phyloP scores from a whole-genome alignment of 1,140 invertebrate genomes.

The Dinoponera quadriceps region DNA sequence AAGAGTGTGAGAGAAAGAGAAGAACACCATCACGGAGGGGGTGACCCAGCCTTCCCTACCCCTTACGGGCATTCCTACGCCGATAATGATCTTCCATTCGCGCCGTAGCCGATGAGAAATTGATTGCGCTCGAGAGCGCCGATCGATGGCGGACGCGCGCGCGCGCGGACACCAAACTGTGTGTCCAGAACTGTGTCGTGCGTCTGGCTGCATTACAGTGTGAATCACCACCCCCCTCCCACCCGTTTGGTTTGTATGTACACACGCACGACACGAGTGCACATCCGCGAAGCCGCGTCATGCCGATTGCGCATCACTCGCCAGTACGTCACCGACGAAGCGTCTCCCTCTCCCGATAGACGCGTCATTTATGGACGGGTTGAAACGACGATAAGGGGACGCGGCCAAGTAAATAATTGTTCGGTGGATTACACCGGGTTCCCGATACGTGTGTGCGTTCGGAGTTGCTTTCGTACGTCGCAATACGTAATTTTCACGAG shows the following conservation, averaged over 20 bases:
- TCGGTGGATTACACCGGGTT: conserved; percentile 27
- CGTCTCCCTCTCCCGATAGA: conserved; percentile 16
- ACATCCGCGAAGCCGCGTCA: conserved; percentile 33
- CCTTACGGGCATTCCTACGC: conserved; percentile 53
- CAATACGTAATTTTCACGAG: neutral
- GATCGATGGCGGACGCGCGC: conserved; percentile 20
- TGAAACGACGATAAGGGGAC: conserved; percentile 43
- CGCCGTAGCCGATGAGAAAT: conserved; percentile 72
- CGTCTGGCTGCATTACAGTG: conserved; percentile 13
- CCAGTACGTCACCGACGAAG: conserved; percentile 25
- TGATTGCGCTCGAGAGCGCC: conserved; percentile 63
- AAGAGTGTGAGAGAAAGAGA: conserved; percentile 20
- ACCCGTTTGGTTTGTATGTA: no score
- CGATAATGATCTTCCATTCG: conserved; percentile 74
- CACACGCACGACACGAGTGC: conserved; percentile 13
- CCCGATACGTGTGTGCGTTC: neutral
- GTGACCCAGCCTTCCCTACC: neutral
- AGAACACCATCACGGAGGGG: no score
- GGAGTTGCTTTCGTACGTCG: neutral
- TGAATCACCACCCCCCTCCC: neutral
- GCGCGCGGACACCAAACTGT: neutral
- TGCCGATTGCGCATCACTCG: conserved; percentile 52
- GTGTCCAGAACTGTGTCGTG: conserved; percentile 16
- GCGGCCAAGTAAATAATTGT: conserved; percentile 47
- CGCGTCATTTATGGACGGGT: conserved; percentile 39